Evolutionary conservation across 2,888 invertebrate genomes (phyloP).

Genomic region (Sphaerophoria rueppellii): DNA sequence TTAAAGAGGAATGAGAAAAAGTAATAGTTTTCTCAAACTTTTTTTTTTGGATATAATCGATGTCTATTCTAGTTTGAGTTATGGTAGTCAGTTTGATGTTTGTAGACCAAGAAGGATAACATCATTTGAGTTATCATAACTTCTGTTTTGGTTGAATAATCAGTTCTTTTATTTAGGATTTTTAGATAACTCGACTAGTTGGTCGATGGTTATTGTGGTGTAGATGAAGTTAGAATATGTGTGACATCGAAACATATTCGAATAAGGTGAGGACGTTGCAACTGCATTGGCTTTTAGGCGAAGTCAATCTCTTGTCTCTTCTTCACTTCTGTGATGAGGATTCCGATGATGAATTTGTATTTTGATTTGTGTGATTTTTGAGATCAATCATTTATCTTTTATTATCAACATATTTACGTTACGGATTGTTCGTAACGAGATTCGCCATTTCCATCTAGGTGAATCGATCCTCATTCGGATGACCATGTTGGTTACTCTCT

Average conservation of each 20-base stretch:
- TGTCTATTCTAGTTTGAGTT: constrained; percentile 2
- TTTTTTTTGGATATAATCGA: not conserved
- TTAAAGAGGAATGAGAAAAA: not conserved
- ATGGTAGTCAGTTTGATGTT: constrained; percentile 2
- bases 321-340: not conserved
- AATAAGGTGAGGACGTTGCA: constrained; percentile 2
- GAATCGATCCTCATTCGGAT: too few species aligned
- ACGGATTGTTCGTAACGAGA: too few species aligned
- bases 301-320: not conserved
- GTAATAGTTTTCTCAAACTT: not conserved
- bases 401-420: too few species aligned
- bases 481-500: too few species aligned
- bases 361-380: too few species aligned
- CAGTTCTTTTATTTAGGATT: not conserved
- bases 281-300: not conserved
- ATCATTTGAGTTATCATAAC: not conserved
- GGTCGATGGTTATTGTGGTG: constrained; percentile 2
- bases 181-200: constrained; percentile 4
- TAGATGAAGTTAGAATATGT: not conserved
- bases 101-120: constrained; percentile 2
- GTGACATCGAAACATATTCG: not conserved
- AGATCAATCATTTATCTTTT: too few species aligned
- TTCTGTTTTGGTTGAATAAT: constrained; percentile 1
- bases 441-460: too few species aligned
- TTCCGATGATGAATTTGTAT: too few species aligned